A percentile compares a stretch with the other conserved stretches of the same genome.
These are phyloP conservation scores for Octodon degus DNA, from an alignment of 2,113 vertebrate species.

Conservation along the genomic window DNA sequence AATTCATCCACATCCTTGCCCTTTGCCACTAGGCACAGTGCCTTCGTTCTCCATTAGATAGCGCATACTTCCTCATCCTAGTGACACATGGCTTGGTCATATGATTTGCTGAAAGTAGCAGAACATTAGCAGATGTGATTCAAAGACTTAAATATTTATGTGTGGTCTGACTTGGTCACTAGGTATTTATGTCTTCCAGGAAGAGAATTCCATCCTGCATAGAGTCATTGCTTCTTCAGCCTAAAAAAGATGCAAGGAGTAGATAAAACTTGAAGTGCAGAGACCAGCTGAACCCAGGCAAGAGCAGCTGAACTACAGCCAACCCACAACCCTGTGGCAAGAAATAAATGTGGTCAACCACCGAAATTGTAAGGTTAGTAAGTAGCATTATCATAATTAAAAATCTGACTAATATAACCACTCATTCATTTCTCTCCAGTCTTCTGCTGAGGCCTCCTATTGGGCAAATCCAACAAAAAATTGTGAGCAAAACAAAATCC, in stretches of 20 bases:
- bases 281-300: background rate
- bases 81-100: background rate
- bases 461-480: slow-evolving; percentile 19
- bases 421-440: background rate
- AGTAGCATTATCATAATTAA: background rate
- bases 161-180: background rate
- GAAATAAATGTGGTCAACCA: slow-evolving; percentile 41
- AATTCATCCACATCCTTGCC: background rate
- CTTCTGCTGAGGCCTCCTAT: background rate
- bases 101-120: background rate
- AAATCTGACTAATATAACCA: background rate
- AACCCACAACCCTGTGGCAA: background rate
- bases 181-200: background rate
- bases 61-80: background rate
- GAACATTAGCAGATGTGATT: background rate
- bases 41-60: background rate
- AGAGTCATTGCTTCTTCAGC: background rate
- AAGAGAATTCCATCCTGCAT: background rate
- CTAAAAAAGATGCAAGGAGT: background rate
- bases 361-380: background rate
- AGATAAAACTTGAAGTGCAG: background rate
- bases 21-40: background rate
- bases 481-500: background rate
- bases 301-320: background rate
- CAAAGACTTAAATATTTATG: slow-evolving; percentile 8